Evolutionary conservation across 1,140 invertebrate species (phyloP).

Genomic region (Trissolcus basalis): DNA sequence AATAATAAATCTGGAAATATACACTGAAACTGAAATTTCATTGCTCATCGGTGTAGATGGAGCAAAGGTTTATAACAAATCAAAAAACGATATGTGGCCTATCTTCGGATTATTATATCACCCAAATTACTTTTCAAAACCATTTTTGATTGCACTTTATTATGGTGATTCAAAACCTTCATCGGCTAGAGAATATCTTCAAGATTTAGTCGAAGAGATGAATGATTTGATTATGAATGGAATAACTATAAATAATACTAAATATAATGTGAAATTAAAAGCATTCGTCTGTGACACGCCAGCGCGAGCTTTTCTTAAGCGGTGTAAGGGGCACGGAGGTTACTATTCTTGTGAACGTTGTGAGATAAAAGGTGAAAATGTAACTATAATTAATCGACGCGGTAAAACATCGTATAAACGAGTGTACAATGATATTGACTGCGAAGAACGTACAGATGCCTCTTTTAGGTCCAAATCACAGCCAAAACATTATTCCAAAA

Average conservation of each 20-base stretch:
- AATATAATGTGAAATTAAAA: not conserved
- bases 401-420: not conserved
- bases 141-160: not conserved
- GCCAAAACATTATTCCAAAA: not conserved
- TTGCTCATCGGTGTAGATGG: not conserved
- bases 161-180: not conserved
- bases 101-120: not conserved
- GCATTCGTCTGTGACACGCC: not conserved
- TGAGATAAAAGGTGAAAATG: not conserved
- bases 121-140: not conserved
- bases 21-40: not conserved
- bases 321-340: not conserved
- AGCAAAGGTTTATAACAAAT: not conserved
- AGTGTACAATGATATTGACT: not conserved
- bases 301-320: not conserved
- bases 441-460: not conserved
- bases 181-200: not conserved
- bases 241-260: not conserved
- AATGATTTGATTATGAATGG: not conserved
- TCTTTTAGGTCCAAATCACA: not conserved
- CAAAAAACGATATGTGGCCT: not conserved
- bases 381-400: not conserved
- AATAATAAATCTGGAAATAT: not conserved
- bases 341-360: not conserved
- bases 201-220: not conserved